Percentiles rank a stretch among this genome's conserved stretches.
phyloP scores from a whole-genome alignment of 2,113 vertebrate genomes.

The Parotia lawesii region DNA sequence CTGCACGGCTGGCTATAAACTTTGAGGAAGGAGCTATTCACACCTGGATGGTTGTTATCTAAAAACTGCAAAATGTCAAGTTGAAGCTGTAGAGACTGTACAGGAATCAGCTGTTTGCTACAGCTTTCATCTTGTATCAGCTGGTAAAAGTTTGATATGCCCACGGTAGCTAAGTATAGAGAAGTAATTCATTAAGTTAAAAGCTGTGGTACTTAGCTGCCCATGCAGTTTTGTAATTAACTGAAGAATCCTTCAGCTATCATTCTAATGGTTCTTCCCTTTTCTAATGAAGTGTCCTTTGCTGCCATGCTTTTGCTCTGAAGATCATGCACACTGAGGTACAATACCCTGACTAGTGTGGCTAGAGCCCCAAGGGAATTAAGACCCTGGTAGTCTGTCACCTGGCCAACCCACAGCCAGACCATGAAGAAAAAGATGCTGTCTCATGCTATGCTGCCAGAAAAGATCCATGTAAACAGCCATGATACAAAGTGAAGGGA shows the following conservation, averaged over 20 bases:
- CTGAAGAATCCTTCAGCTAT: not conserved
- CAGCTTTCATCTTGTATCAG: not conserved
- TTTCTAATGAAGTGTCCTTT: not conserved
- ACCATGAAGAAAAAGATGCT: not conserved
- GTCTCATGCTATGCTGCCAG: fast-evolving
- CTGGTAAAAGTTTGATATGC: not conserved
- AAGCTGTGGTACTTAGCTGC: not conserved
- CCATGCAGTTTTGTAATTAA: not conserved
- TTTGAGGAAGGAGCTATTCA: not conserved
- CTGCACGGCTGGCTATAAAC: not conserved
- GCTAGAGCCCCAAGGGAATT: not conserved
- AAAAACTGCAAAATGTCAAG: not conserved
- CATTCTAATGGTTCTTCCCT: not conserved
- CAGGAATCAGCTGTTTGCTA: not conserved
- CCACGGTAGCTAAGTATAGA: not conserved
- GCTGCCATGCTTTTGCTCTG: not conserved
- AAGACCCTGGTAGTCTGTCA: not conserved
- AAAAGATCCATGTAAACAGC: not conserved
- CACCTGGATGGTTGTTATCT: not conserved
- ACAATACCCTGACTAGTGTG: not conserved
- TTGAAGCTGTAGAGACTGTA: not conserved
- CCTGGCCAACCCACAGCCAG: not conserved
- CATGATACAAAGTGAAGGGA: not conserved
- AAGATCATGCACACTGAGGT: not conserved
- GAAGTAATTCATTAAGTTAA: slow-evolving; percentile 20